phyloP scores from a whole-genome alignment of 2,888 invertebrate species.

The Malthinus flaveolus region DNA sequence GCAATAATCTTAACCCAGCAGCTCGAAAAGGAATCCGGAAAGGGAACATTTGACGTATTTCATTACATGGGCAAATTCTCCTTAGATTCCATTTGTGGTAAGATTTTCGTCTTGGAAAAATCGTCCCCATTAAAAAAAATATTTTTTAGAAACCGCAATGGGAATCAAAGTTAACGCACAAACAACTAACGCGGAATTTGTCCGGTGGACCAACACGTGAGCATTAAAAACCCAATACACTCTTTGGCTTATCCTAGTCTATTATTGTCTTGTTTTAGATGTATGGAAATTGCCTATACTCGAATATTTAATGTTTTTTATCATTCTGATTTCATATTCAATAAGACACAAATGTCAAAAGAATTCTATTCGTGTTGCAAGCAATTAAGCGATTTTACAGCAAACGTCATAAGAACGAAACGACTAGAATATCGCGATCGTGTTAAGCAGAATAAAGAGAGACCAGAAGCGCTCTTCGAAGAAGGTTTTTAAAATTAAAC shows the following conservation, averaged over 20 bases:
- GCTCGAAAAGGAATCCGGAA: constrained; percentile 51
- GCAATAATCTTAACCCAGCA: constrained; percentile 57
- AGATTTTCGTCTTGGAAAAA: background rate
- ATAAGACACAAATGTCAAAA: background rate
- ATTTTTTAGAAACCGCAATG: constrained; percentile 69
- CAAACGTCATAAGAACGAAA: too few relatives aligned
- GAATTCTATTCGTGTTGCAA: background rate
- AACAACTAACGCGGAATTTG: constrained; percentile 60
- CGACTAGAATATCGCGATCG: too few relatives aligned
- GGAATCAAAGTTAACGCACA: constrained; percentile 66
- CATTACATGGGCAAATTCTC: constrained; percentile 25
- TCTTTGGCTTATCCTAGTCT: background rate
- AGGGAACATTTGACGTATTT: constrained; percentile 59
- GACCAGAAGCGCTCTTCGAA: too few relatives aligned
- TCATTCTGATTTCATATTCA: background rate
- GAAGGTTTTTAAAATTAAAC: too few relatives aligned
- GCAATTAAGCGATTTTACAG: too few relatives aligned
- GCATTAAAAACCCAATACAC: background rate
- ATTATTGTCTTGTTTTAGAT: background rate
- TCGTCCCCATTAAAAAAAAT: background rate
- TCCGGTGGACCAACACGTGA: constrained; percentile 37
- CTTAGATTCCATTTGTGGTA: background rate
- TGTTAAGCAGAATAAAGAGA: too few relatives aligned
- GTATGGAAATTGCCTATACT: background rate
- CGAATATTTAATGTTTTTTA: background rate